A percentile compares a stretch with the other conserved stretches of the same genome.
Evolutionary conservation across 2,797 vertebrate genomes (phyloP).

Genomic region (Podarcis lilfordi): DNA sequence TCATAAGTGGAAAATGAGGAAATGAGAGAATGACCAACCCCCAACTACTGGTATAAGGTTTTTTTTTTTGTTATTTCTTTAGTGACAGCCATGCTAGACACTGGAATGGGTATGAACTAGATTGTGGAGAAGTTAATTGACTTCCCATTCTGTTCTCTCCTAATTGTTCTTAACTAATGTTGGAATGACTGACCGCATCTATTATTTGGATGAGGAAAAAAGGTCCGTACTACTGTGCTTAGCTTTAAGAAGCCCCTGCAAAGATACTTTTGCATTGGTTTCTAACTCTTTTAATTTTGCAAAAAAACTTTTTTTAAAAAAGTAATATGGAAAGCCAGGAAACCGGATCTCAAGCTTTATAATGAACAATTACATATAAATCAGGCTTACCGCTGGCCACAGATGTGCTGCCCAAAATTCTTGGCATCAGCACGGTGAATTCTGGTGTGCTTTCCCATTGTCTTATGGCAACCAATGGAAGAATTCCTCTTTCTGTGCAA

Average conservation of each 20-base stretch:
- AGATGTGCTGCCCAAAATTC: constrained; percentile 36
- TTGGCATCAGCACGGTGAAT: constrained; percentile 25
- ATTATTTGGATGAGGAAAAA: constrained; percentile 24
- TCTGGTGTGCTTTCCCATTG: constrained; percentile 54
- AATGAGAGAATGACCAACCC: too few relatives aligned
- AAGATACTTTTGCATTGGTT: constrained; percentile 18
- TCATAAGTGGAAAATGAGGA: too few relatives aligned
- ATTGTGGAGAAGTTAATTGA: neutral
- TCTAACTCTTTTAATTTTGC: constrained; percentile 51
- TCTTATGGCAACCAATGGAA: constrained; percentile 52
- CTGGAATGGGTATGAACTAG: neutral
- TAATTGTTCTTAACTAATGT: constrained; percentile 39
- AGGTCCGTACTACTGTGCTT: constrained; percentile 17
- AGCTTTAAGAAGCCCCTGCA: constrained; percentile 45
- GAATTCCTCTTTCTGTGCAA: neutral
- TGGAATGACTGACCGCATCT: neutral
- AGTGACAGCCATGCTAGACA: neutral
- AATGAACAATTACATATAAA: constrained; percentile 52
- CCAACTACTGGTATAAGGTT: too few relatives aligned
- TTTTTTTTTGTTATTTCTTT: neutral
- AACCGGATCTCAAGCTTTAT: constrained; percentile 50
- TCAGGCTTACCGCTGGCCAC: constrained; percentile 19
- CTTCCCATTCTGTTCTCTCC: neutral
- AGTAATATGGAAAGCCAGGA: constrained; percentile 23
- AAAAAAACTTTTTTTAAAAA: constrained; percentile 46